Percentiles rank a stretch among this genome's conserved stretches.
Conservation (phyloP, 2,797 vertebrate genomes). For the Luscinia luscinia region DNA sequence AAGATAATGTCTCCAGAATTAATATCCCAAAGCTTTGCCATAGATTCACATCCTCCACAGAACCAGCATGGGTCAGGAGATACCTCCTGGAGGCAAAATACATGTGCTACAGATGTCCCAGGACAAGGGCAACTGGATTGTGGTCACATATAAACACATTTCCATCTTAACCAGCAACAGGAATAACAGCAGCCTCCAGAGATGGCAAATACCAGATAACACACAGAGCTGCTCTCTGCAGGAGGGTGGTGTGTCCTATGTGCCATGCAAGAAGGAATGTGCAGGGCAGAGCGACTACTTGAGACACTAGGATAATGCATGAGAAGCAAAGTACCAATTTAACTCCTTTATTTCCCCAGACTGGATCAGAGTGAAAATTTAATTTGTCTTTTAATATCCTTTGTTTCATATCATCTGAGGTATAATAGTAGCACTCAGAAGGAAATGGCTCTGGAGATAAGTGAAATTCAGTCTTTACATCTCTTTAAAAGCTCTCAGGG, state of each 20-base stretch:
- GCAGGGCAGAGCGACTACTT: background rate
- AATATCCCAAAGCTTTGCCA: background rate
- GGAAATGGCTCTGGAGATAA: background rate
- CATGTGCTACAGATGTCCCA: background rate
- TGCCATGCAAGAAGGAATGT: background rate
- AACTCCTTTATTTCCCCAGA: background rate
- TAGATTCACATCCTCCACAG: background rate
- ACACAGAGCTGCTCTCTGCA: background rate
- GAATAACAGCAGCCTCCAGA: background rate
- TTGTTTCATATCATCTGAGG: background rate
- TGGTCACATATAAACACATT: background rate
- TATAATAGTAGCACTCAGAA: background rate
- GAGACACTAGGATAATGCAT: background rate
- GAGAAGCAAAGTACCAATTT: background rate
- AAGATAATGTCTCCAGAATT: background rate
- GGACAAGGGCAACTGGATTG: background rate
- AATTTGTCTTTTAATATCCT: background rate
- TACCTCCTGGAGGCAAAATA: background rate
- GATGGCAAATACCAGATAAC: background rate
- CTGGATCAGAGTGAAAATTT: background rate
- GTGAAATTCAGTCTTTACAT: background rate
- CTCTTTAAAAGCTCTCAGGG: slow-evolving; percentile 10
- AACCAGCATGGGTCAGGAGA: fast-evolving
- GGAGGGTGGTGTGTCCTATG: background rate
- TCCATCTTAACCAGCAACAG: background rate